Base-by-base conservation (phyloP, 2,113 vertebrate genomes). In the Urocitellus parryii region DNA sequence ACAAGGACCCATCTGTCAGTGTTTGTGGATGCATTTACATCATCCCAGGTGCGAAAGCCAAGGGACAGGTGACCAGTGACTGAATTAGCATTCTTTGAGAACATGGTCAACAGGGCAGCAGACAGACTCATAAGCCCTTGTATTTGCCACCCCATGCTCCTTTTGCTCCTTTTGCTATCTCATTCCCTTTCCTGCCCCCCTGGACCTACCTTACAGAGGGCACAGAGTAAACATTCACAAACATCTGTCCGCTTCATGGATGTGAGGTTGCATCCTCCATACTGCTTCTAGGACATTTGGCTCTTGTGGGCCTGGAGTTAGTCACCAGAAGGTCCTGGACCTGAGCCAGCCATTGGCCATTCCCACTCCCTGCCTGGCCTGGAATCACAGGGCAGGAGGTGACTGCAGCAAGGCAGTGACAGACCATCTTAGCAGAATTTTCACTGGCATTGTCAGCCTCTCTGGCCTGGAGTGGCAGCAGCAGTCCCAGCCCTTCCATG, bases 161-260 rank as follows among this genome's bases (percentile, higher is more conserved):
- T 89, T 79, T 42, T 67, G 7, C 56, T 86, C 32, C 24, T 32
- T 80, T 96, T 77, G 29, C 27, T 34, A 7, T 27, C 51, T 16
- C 25, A 24, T 29, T 39, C 29, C 61, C 65, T 83, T 13, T 53
- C 18, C 53, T 5, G 37, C 48, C 8, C 13, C 11, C 14, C 63
- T 27, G 10, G 32, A 42, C 1, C 17, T 5, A 82, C 22, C 2
- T 24, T 17, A 39, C 18, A 0, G 3, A 2, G 9, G 24, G 2
- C 11, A 22, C 32, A 63, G 42, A 24, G 18, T 11, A 84, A 89
- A 48, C 7, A 32, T 85, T 53, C 5, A 0, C 16, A 56, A 58
- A 65, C 61, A 18, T 18, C 85, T 37, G 13, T 67, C n/a, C 67
- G 2, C 45, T 51, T 80, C 48, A 2, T 7, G 3, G 32, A 80